These are phyloP conservation scores for Noctilio leporinus DNA, from an alignment of 2,113 vertebrate genomes.

Conservation along the genomic window DNA sequence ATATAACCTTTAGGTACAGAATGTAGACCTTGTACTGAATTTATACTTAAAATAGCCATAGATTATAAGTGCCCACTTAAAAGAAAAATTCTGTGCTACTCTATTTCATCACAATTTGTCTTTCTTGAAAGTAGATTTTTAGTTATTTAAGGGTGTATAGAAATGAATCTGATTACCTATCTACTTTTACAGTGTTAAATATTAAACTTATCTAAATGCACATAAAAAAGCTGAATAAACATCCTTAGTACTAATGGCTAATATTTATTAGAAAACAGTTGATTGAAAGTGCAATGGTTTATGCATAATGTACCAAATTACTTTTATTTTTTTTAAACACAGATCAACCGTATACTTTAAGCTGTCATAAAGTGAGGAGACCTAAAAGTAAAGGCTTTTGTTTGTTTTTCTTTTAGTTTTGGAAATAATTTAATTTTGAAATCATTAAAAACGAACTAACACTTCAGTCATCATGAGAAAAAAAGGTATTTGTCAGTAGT, in stretches of 20 bases:
- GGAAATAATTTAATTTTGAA: neutral
- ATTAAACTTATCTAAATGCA: constrained; percentile 15
- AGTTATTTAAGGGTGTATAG: neutral
- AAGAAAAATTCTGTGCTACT: neutral
- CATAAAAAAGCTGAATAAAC: neutral
- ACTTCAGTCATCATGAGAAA: neutral
- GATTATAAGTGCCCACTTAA: neutral
- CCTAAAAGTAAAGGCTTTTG: neutral
- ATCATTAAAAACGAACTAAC: neutral
- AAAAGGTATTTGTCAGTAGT: neutral
- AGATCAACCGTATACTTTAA: neutral
- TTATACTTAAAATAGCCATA: neutral
- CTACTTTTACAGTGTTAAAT: constrained; percentile 26
- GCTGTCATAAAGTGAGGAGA: neutral
- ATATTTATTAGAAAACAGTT: constrained; percentile 24
- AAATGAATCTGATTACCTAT: constrained; percentile 31
- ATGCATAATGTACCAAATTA: neutral
- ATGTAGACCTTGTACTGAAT: neutral
- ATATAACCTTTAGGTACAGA: neutral
- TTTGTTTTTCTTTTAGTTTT: neutral
- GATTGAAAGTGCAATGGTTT: neutral
- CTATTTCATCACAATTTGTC: constrained; percentile 16
- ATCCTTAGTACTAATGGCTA: neutral
- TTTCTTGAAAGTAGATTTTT: constrained; percentile 15
- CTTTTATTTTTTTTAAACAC: neutral